Evolutionary conservation across 2,113 vertebrate species (phyloP), one percentile per base, ranked within the genome.

Genomic region (Paramormyrops kingsleyae): DNA sequence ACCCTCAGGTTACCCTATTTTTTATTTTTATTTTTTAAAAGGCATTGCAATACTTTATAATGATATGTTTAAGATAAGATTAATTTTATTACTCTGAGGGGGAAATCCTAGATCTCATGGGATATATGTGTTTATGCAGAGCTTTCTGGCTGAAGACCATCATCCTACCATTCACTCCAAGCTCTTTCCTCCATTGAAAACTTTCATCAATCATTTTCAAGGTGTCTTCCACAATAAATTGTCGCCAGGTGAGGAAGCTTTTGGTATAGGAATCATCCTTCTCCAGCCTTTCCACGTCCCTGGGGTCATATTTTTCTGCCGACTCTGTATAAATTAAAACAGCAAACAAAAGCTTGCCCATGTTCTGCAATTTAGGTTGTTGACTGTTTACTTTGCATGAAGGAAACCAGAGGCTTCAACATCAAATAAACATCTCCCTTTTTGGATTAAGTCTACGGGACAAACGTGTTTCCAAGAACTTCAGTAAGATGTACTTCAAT

Each of bases 151-250:
- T 39, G 31, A 77, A 77, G 62, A 27, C 62, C 74, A 62, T n/a
- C 1, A 13, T n/a, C 96, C 94, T 96, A 99, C 99, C 98, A 89
- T 99, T 97, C 85, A 99, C 90, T 1, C 94, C 91, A 89, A 95
- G 97, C 7, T 99, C 98, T 91, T 97, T 99, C 74, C 98, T 97
- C 98, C 98, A 99, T 49, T 97, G 98, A 90, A 99, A 94, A 93
- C 99, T 99, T 90, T 98, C 98, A 93, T 99, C 97, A 12, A 99
- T 97, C 98, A 99, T 99, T 94, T 99, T 99, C 91, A 99, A 91
- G 0, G 98, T 93, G 85, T 99, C 98, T 1, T 99, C 98, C 50
- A 99, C 90, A 21, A 96, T 92, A 91, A 96, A 95, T 0, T 96
- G 92, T 92, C 97, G 96, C 98, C 98, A 99, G 31, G 91, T 39